Percentiles rank a stretch among this genome's conserved stretches.
phyloP scores from a whole-genome alignment of 2,888 invertebrate genomes.

The Volucella zonaria region DNA sequence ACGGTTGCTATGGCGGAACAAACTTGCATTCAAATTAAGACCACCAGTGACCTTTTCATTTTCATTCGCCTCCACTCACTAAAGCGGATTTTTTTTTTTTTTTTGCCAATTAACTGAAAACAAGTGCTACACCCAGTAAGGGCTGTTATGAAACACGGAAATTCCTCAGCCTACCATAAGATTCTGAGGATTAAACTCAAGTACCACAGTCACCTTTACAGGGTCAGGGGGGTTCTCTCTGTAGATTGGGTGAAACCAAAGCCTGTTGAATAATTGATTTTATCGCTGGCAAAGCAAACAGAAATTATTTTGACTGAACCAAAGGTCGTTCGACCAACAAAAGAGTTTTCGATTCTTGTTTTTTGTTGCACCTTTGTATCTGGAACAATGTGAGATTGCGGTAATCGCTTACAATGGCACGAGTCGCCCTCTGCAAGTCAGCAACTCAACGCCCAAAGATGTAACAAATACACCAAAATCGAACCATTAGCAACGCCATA shows the following conservation, averaged over 20 bases:
- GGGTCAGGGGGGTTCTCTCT: slow-evolving; percentile 14
- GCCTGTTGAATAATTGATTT: slow-evolving; percentile 35
- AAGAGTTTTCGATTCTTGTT: slow-evolving; percentile 27
- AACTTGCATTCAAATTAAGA: too few relatives aligned
- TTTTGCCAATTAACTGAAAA: slow-evolving; percentile 16
- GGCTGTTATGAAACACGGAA: slow-evolving; percentile 37
- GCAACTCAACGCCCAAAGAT: slow-evolving; percentile 42
- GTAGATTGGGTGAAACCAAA: slow-evolving; percentile 1
- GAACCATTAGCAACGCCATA: not conserved
- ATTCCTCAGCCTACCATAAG: slow-evolving; percentile 3
- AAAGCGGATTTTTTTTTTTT: not conserved
- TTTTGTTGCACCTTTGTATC: slow-evolving; percentile 27
- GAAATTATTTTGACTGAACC: slow-evolving; percentile 33
- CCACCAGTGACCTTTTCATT: not conserved
- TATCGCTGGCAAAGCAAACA: slow-evolving; percentile 17
- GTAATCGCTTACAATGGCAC: slow-evolving; percentile 54
- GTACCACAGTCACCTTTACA: not conserved
- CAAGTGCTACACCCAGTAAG: slow-evolving; percentile 35
- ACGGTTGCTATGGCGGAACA: too few relatives aligned
- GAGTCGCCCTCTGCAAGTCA: slow-evolving; percentile 63
- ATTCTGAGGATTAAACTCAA: slow-evolving; percentile 39
- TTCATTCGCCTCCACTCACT: not conserved
- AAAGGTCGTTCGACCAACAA: slow-evolving; percentile 58
- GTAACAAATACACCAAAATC: slow-evolving; percentile 7
- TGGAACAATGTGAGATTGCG: slow-evolving; percentile 56